A percentile compares a stretch with the other conserved stretches of the same genome.
These are phyloP conservation scores for Dryobates pubescens DNA, from an alignment of 2,797 vertebrate genomes.

Conservation along the genomic window DNA sequence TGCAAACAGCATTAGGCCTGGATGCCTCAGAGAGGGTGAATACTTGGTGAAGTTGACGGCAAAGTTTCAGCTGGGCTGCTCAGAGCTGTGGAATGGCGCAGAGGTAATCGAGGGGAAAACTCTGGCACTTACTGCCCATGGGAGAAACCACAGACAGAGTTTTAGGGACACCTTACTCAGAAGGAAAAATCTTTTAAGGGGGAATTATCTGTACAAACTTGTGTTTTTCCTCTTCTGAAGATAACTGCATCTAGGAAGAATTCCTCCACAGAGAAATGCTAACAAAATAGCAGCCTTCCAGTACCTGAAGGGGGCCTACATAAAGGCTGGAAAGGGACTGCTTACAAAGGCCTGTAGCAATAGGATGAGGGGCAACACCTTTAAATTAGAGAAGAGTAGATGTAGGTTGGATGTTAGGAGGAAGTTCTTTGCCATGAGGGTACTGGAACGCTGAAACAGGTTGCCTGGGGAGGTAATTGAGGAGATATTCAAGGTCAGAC, in stretches of 20 bases:
- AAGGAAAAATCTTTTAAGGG: not conserved
- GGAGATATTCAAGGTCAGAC: too few relatives aligned
- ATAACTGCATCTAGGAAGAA: not conserved
- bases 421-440: too few relatives aligned
- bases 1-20: not conserved
- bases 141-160: not conserved
- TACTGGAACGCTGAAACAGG: too few relatives aligned
- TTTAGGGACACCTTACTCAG: not conserved
- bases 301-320: too few relatives aligned
- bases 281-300: not conserved
- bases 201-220: not conserved
- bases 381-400: too few relatives aligned
- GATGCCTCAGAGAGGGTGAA: not conserved
- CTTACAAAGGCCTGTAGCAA: too few relatives aligned
- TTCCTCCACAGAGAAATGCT: not conserved
- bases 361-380: too few relatives aligned
- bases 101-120: not conserved
- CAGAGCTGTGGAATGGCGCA: not conserved
- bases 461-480: too few relatives aligned
- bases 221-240: not conserved
- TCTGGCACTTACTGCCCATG: not conserved
- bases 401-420: too few relatives aligned
- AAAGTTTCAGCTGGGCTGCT: slow-evolving; percentile 8
- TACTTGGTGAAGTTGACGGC: not conserved
- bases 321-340: too few relatives aligned